Base-by-base conservation (phyloP, 2,797 vertebrate genomes). In the Poecilia picta region DNA sequence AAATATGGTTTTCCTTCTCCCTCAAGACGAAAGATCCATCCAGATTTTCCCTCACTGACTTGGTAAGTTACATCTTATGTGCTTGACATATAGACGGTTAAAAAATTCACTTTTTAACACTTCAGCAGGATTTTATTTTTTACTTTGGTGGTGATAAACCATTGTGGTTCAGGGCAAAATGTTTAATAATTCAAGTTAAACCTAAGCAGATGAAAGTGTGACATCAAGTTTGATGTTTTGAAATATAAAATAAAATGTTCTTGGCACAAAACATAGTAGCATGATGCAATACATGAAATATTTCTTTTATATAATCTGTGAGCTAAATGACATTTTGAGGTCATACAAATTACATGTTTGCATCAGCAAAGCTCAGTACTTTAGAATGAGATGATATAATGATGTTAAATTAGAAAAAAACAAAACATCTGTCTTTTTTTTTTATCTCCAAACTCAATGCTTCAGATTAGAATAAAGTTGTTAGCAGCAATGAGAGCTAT, bases 271-370 rank as follows among this genome's bases (percentile, higher is more conserved):
- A 68, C 64, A 66, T 33, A 68, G 41, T 7, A 68, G 10, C 8
- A 43, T 70, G 66, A 70, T 43, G 66, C 66, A 70, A 70, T 23
- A 11, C 66, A n/a, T n/a, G 36, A 43, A 68, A 68, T 25, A 70
- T 25, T 66, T 66, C 8, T n/a, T 25, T 18, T 36, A 23, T 12
- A 5, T 13, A 43, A 39, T 12, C 20, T 12, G 23, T 39, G 10
- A 70, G 39, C 39, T 70, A 28, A 25, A 16, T 71, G 41, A 71
- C 68, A 45, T 28, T 71, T 71, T 71, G 23, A 71, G 68, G 68
- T 13, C 41, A 71, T 71, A 5, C 41, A n/a, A 45, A 45, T 16
- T 15, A 6, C 41, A 28, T 45, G 41, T 71, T 71, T 45, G 41
- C 25, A 45, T 71, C 68, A 71, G 41, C 12, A 45, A 71, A 71